Evolutionary conservation across 2,888 invertebrate species (phyloP), one percentile per base, ranked within the genome.

Genomic region (Polydrusus pterygomalis): DNA sequence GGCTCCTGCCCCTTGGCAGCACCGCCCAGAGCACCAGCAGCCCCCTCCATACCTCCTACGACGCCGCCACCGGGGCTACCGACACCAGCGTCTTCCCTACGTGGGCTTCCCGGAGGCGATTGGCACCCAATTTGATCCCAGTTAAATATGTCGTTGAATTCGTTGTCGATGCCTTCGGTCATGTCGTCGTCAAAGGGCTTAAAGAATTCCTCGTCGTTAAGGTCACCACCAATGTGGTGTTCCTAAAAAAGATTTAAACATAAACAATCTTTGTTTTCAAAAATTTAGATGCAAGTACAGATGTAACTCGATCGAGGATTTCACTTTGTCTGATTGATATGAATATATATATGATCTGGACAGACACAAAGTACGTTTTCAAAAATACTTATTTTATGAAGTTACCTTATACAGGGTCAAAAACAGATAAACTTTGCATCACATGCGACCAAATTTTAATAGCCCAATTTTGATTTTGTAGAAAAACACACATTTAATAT

Each of bases 81-180:
- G 1, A 79, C 75, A 9, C 82, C 83, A 0, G 80, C 80, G 58
- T 82, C 82, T 47, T 78, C 78, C 17, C 82, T 65, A 17, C 82
- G 69, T 0, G 82, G 82, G 54, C 81, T 82, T n/a, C 83, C 86
- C 11, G 84, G 84, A 43, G 93, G 93, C 81, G 91, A 91, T 69
- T 90, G 90, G 17, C 89, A 89, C 30, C 90, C 89, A 9, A 89
- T 89, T 6, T 89, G 86, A 71, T 91, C 92, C 69, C 80, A 82
- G 83, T 91, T 92, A 88, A 96, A 95, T 86, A 96, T 93, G 86
- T 95, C 96, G 77, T 92, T 92, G 82, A 93, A 91, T 82, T 94
- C 93, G 81, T 92, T 91, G 91, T 93, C 93, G 86, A 91, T 91
- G 15, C 82, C 84, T 49, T 83, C 85, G 6, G 83, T 78, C 83